phyloP scores from a whole-genome alignment of 2,797 vertebrate species.

The Channallabes apus region DNA sequence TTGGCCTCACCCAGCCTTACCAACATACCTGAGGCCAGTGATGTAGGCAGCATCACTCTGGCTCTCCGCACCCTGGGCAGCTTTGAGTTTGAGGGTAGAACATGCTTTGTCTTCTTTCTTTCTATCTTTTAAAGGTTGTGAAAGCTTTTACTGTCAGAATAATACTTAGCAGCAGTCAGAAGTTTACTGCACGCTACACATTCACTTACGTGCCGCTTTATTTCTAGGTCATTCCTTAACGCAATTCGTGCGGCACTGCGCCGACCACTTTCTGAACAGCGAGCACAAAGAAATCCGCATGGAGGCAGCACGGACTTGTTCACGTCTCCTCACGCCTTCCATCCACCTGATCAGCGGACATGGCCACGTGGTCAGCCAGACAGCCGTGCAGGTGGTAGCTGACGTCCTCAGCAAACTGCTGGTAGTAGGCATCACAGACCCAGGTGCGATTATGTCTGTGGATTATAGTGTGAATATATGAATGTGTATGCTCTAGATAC shows the following conservation, averaged over 20 bases:
- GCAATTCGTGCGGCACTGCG: conserved; percentile 97
- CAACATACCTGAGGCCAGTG: conserved; percentile 92
- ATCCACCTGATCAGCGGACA: conserved; percentile 93
- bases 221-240: conserved; percentile 92
- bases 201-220: background rate
- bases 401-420: conserved; percentile 97
- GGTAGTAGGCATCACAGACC: conserved; percentile 97
- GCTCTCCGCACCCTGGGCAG: conserved; percentile 94
- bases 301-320: conserved; percentile 96
- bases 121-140: background rate
- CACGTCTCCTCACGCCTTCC: conserved; percentile 92
- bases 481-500: background rate
- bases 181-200: background rate
- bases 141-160: background rate
- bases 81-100: conserved; percentile 96
- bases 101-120: background rate
- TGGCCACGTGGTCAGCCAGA: conserved; percentile 93
- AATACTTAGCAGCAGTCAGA: background rate
- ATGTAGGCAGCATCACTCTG: conserved; percentile 95
- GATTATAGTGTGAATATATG: background rate
- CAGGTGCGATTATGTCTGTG: conserved; percentile 74
- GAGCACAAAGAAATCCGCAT: conserved; percentile 99
- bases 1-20: conserved; percentile 94
- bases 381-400: conserved; percentile 95
- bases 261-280: conserved; percentile 96